A percentile compares a stretch with the other conserved stretches of the same genome.
These are phyloP conservation scores for Falcunculus frontatus DNA, from an alignment of 2,113 vertebrate genomes.

Conservation along the genomic window DNA sequence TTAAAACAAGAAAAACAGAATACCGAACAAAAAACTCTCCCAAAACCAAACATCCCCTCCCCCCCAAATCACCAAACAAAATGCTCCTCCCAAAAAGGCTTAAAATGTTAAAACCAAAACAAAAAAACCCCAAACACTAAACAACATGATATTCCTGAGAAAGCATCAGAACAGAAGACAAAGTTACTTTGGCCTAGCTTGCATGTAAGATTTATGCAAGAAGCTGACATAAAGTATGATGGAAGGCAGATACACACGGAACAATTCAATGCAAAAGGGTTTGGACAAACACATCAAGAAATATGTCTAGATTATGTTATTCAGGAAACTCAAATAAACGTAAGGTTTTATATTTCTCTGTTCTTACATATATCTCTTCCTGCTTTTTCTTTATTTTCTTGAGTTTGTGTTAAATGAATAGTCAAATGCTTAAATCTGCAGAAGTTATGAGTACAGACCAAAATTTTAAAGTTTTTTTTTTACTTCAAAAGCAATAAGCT, in stretches of 20 bases:
- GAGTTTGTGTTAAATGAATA: background rate
- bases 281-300: background rate
- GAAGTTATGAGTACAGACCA: background rate
- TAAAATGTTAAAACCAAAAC: background rate
- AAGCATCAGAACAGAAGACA: background rate
- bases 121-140: background rate
- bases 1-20: background rate
- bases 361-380: background rate
- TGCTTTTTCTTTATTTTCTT: background rate
- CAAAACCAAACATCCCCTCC: background rate
- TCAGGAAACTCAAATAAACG: background rate
- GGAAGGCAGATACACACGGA: background rate
- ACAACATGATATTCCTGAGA: background rate
- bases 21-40: background rate
- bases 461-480: background rate
- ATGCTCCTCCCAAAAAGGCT: accelerated
- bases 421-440: background rate
- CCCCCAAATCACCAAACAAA: background rate
- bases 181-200: background rate
- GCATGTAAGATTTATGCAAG: background rate
- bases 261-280: background rate
- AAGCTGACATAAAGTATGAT: background rate
- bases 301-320: background rate
- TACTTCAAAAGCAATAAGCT: background rate
- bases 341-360: background rate